These are phyloP conservation scores for Baryphthengus martii DNA, from an alignment of 2,113 vertebrate species.

Conservation along the genomic window DNA sequence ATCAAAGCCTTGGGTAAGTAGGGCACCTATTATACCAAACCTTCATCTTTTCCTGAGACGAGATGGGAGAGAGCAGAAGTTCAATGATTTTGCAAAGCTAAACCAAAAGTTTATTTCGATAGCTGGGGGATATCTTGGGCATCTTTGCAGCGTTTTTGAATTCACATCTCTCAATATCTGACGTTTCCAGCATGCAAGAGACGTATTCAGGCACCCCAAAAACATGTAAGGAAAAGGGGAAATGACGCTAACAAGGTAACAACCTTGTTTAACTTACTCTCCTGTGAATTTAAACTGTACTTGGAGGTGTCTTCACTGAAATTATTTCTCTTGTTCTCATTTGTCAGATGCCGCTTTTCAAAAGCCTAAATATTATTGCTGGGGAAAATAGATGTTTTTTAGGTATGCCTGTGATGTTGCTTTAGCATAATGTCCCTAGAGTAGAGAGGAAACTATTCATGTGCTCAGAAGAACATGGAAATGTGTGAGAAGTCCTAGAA, in stretches of 20 bases:
- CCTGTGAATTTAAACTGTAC: neutral
- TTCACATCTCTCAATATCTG: neutral
- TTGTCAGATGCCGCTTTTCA: neutral
- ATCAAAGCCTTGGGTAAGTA: conserved; percentile 58
- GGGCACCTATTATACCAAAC: neutral
- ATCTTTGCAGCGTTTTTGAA: neutral
- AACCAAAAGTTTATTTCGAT: neutral
- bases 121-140: neutral
- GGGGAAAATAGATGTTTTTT: neutral
- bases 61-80: neutral
- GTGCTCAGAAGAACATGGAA: neutral
- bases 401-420: neutral
- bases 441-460: neutral
- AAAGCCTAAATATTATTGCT: neutral
- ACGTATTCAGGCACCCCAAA: neutral
- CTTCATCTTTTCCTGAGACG: conserved; percentile 14
- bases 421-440: neutral
- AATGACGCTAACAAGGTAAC: neutral
- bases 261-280: neutral
- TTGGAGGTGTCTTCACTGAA: neutral
- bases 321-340: neutral
- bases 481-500: neutral
- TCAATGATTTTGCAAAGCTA: conserved; percentile 26
- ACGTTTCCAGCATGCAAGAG: neutral
- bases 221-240: neutral